Conservation (phyloP, 2,797 vertebrate genomes). For the Melanotaenia parkinsoni region DNA sequence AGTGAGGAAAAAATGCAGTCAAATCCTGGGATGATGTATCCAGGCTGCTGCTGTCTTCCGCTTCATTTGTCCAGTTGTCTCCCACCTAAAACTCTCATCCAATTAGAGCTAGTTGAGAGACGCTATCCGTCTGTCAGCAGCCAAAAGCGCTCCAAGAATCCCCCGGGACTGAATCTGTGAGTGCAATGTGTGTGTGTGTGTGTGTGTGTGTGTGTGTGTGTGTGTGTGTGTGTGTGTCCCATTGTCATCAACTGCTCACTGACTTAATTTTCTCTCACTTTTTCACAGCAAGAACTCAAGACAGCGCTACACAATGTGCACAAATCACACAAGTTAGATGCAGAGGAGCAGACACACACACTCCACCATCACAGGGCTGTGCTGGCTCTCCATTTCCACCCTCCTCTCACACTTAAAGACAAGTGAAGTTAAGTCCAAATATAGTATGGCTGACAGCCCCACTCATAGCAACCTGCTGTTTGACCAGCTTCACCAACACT, state of each 20-base stretch:
- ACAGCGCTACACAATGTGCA: conserved; percentile 29
- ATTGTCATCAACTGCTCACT: conserved; percentile 50
- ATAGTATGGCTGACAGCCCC: conserved; percentile 47
- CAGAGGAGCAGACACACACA: neutral
- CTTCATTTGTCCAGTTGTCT: conserved; percentile 52
- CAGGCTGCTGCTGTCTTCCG: conserved; percentile 35
- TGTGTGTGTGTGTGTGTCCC: conserved; percentile 2
- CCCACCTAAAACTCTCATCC: conserved; percentile 55
- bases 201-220: neutral
- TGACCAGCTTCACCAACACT: conserved; percentile 30
- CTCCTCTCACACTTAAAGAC: conserved; percentile 47
- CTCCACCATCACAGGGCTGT: neutral
- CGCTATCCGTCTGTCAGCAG: conserved; percentile 60
- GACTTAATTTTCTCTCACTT: conserved; percentile 52
- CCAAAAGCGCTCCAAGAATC: conserved; percentile 51
- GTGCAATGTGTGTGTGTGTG: conserved; percentile 5
- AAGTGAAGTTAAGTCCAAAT: conserved; percentile 54
- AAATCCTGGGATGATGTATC: conserved; percentile 37
- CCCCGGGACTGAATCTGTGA: conserved; percentile 31
- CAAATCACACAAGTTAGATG: conserved; percentile 38
- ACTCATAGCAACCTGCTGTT: conserved; percentile 33
- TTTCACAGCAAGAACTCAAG: conserved; percentile 39
- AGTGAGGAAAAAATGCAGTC: conserved; percentile 4
- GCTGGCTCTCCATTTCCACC: conserved; percentile 46
- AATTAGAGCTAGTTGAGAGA: conserved; percentile 69